Conservation (phyloP, 2,888 invertebrate species). For the Amphipoea lucens region DNA sequence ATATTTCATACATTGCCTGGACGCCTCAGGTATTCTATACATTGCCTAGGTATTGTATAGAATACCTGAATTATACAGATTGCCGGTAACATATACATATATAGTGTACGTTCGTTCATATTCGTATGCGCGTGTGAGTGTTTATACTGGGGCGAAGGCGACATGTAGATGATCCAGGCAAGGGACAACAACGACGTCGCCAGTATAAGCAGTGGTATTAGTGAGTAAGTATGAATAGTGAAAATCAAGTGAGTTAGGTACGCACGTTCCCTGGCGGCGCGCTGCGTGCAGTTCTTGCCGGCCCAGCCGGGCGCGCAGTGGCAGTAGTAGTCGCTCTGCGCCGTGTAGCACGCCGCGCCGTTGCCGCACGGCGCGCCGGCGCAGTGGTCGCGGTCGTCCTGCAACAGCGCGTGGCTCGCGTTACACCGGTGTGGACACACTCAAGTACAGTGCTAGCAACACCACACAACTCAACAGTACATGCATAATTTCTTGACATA, state of each 20-base stretch:
- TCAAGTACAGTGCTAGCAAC: neutral
- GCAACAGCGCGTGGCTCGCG: constrained; percentile 64
- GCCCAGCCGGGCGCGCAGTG: constrained; percentile 96
- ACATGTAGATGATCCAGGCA: neutral
- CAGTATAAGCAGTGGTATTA: neutral
- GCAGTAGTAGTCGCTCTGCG: constrained; percentile 97
- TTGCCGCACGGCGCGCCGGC: constrained; percentile 96
- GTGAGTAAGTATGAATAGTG: neutral
- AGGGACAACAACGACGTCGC: neutral
- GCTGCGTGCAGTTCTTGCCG: constrained; percentile 95
- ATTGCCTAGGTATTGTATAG: no score
- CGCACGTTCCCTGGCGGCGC: constrained; percentile 87
- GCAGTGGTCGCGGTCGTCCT: constrained; percentile 97
- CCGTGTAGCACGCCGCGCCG: constrained; percentile 96
- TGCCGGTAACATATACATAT: no score
- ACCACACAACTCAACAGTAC: neutral
- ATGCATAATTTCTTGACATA: neutral
- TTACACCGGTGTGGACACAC: neutral
- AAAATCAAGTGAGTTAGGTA: neutral
- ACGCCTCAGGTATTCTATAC: no score
- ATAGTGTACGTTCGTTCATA: no score
- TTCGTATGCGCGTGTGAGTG: neutral
- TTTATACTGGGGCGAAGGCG: neutral
- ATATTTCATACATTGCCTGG: no score
- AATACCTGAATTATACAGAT: no score